A percentile compares a stretch with the other conserved stretches of the same genome.
Conservation (phyloP, 2,888 invertebrate genomes). For the Tachina fera region DNA sequence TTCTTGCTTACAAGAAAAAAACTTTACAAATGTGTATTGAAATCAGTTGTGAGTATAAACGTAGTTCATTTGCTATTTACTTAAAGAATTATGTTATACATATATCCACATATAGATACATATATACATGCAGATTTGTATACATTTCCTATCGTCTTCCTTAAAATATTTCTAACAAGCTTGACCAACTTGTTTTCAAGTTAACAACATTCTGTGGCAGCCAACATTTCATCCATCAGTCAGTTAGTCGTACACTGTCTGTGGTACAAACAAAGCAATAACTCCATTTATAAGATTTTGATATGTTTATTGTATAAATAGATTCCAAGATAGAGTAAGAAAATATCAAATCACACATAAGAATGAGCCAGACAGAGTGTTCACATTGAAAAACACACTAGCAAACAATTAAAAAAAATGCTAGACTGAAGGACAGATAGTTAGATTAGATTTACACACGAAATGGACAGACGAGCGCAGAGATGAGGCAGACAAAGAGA, state of each 20-base stretch:
- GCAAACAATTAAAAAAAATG: constrained; percentile 19
- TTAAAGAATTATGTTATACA: constrained; percentile 53
- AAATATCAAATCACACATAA: constrained; percentile 52
- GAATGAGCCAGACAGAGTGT: constrained; percentile 12
- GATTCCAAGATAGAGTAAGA: constrained; percentile 60
- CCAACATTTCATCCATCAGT: constrained; percentile 68
- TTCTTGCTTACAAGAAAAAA: constrained; percentile 30
- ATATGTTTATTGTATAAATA: constrained; percentile 72
- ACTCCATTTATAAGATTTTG: constrained; percentile 72
- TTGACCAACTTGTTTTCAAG: constrained; percentile 72
- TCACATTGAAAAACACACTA: constrained; percentile 38
- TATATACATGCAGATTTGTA: not conserved
- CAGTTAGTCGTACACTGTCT: constrained; percentile 59
- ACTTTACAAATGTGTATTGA: constrained; percentile 47
- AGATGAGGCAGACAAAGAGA: constrained; percentile 39
- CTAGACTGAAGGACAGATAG: constrained; percentile 33
- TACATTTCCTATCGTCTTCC: constrained; percentile 31
- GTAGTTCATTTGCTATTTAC: constrained; percentile 47
- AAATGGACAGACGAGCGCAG: constrained; percentile 32
- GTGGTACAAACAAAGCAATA: constrained; percentile 68
- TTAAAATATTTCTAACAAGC: constrained; percentile 71
- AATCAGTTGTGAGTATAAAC: constrained; percentile 14
- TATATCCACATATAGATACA: too few relatives aligned
- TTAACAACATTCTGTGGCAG: constrained; percentile 56
- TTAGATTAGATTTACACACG: constrained; percentile 46